Evolutionary conservation across 2,888 invertebrate species (phyloP), one percentile per base, ranked within the genome.

Genomic region (Acronicta leporina): DNA sequence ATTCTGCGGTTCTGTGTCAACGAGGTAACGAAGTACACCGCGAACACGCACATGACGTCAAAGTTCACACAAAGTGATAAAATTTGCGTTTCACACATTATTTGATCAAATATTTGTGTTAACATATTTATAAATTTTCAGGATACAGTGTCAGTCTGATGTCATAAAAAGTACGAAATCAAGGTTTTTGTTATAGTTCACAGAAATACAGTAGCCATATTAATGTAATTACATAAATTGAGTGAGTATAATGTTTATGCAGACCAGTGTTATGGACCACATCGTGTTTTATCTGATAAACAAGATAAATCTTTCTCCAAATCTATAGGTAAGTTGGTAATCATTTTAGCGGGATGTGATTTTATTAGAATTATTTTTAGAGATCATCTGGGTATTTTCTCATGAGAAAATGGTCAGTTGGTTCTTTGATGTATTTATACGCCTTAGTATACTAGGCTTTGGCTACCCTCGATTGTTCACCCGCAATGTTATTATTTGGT

Each of bases 51-150:
- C 4, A 42, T 64, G 25, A 35, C 45, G n/a, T 53, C 52, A 40
- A 48, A 58, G 6, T 52, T 52, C 27, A 51, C 42, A 50, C 15
- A 49, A 42, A 13, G 13, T 20, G 35, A 65, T 52, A 52, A 47
- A 59, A 60, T 66, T 48, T 47, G 47, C 54, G 40, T 38, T 51
- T 67, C 50, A 54, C 66, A 66, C 67, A 60, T 52, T 6, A 27
- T 48, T 61, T 41, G 50, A 48, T 38, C 61, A 44, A 66, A 66
- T 65, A 38, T 66, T 61, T 61, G 61, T 51, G 9, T 42, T 33
- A 40, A 33, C 15, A 15, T 54, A 20, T 41, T 65, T 47, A 66
- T 38, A 10, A 47, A 47, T 54, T 48, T 67, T 51, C 30, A 55
- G 54, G 33, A 38, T 41, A 44, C 27, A 15, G 38, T n/a, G 16